These are phyloP conservation scores for Odobenus rosmarus DNA, from an alignment of 2,113 vertebrate species.

Conservation along the genomic window DNA sequence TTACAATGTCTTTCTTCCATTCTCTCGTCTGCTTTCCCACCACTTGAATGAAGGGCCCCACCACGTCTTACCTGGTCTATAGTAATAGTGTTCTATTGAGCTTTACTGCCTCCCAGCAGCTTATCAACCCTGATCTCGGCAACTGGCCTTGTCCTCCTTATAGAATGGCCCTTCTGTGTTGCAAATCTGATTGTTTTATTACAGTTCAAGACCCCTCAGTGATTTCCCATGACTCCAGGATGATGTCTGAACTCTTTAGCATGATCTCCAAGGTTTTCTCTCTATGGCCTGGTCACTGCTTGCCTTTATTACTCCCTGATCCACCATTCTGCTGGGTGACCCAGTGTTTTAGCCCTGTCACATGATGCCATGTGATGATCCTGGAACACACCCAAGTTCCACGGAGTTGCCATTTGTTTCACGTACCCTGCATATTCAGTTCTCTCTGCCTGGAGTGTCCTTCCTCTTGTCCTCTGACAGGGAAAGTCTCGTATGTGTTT, in stretches of 20 bases:
- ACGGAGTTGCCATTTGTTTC: not conserved
- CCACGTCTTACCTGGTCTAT: not conserved
- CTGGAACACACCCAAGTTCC: not conserved
- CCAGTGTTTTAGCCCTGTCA: not conserved
- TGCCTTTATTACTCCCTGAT: not conserved
- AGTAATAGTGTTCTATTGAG: not conserved
- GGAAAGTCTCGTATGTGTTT: not conserved
- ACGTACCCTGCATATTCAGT: not conserved
- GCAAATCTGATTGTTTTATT: slow-evolving; percentile 36
- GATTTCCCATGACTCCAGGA: not conserved
- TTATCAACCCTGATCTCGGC: not conserved
- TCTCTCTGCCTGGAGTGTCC: not conserved
- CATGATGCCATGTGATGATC: not conserved
- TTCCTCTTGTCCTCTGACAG: not conserved
- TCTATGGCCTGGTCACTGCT: not conserved
- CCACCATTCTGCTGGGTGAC: not conserved
- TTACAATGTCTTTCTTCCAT: not conserved
- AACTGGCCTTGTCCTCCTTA: not conserved
- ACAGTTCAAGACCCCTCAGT: not conserved
- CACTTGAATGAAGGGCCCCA: not conserved
- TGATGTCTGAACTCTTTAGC: not conserved
- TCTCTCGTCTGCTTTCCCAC: not conserved
- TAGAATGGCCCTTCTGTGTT: not conserved
- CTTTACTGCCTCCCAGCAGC: not conserved
- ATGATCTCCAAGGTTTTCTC: not conserved